phyloP scores from a whole-genome alignment of 1,140 invertebrate species.

The Cyclina sinensis region DNA sequence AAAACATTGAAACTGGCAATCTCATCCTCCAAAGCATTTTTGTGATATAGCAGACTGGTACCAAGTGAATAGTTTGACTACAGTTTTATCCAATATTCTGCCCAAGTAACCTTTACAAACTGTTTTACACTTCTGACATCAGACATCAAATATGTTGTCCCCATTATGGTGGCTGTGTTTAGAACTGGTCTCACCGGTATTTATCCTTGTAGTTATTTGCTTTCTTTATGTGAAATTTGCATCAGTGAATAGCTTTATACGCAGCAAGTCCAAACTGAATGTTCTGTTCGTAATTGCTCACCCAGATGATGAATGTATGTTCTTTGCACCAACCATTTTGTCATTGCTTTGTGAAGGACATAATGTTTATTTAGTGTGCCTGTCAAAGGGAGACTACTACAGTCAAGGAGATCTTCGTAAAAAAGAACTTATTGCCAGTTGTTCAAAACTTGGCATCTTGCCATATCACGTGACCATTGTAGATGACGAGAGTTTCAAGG shows the following conservation, averaged over 20 bases:
- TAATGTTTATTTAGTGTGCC: constrained; percentile 94
- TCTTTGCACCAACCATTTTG: constrained; percentile 97
- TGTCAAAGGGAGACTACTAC: constrained; percentile 93
- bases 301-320: constrained; percentile 98
- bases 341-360: constrained; percentile 88
- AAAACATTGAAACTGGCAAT: not conserved
- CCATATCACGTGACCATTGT: constrained; percentile 91
- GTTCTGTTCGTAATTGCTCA: constrained; percentile 96
- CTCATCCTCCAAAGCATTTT: not conserved
- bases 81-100: no score
- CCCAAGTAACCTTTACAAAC: no score
- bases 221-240: constrained; percentile 46
- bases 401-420: constrained; percentile 90
- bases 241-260: constrained; percentile 37
- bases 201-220: constrained; percentile 19
- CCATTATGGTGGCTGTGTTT: not conserved
- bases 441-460: constrained; percentile 92
- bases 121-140: not conserved
- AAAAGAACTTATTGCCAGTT: constrained; percentile 93
- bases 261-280: constrained; percentile 54
- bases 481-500: constrained; percentile 89
- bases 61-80: no score
- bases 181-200: constrained; percentile 15
- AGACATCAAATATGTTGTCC: not conserved
- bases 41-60: not conserved